These are phyloP conservation scores for Noctua fimbriata DNA, from an alignment of 2,888 invertebrate species.

Conservation along the genomic window DNA sequence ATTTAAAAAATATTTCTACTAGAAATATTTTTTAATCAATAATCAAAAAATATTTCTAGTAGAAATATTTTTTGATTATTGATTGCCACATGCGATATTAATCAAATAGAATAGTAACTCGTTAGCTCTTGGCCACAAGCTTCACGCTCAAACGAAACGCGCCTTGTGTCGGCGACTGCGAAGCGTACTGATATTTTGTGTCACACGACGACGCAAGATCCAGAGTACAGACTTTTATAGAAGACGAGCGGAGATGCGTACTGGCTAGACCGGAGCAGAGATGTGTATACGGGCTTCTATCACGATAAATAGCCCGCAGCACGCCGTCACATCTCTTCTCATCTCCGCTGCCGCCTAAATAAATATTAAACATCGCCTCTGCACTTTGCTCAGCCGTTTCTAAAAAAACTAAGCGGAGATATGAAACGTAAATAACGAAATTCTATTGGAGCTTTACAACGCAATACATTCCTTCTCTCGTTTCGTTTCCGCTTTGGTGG, in stretches of 20 bases:
- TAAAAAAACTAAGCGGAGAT: no score
- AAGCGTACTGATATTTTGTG: no score
- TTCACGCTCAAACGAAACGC: neutral
- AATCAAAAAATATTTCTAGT: no score
- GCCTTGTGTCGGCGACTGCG: neutral
- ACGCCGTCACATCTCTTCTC: neutral
- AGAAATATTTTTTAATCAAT: neutral
- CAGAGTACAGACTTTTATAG: no score
- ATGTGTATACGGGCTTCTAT: neutral
- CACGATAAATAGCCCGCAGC: neutral
- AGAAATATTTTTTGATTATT: neutral
- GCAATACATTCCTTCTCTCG: neutral
- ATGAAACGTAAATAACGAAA: no score
- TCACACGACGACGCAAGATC: no score
- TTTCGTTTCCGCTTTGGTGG: neutral
- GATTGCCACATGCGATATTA: neutral
- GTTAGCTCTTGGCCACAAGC: neutral
- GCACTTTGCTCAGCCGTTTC: no score
- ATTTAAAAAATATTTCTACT: no score
- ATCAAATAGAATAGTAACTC: conserved; percentile 1
- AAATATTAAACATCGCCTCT: neutral
- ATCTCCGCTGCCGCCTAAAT: neutral
- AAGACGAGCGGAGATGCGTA: neutral
- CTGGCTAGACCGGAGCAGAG: neutral
- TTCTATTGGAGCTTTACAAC: neutral